Percentiles rank a stretch among this genome's conserved stretches.
phyloP scores from a whole-genome alignment of 2,113 vertebrate genomes.

The Hemiscyllium ocellatum region DNA sequence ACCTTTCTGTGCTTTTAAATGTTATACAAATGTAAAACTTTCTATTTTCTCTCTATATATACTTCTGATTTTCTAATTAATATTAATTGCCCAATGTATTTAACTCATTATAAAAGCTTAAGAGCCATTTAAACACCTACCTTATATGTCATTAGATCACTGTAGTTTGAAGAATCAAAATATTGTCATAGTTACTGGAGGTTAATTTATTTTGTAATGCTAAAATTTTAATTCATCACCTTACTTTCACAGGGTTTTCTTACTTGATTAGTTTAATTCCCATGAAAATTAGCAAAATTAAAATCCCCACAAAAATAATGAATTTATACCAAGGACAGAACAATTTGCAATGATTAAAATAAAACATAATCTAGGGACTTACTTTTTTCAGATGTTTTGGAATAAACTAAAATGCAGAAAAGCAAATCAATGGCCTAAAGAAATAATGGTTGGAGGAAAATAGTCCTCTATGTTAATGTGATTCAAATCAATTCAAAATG shows the following conservation, averaged over 20 bases:
- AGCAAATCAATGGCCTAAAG: not conserved
- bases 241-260: not conserved
- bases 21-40: not conserved
- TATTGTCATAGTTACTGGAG: not conserved
- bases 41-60: not conserved
- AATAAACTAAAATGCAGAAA: not conserved
- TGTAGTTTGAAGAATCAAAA: not conserved
- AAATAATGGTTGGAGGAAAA: not conserved
- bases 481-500: slow-evolving; percentile 20
- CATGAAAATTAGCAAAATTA: not conserved
- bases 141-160: not conserved
- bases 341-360: not conserved
- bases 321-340: not conserved
- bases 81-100: not conserved
- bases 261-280: not conserved
- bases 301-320: not conserved
- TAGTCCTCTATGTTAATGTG: not conserved
- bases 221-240: not conserved
- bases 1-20: not conserved
- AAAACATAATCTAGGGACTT: not conserved
- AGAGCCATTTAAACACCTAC: not conserved
- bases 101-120: not conserved
- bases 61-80: not conserved
- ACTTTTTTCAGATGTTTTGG: not conserved
- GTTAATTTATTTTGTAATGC: not conserved